phyloP scores from a whole-genome alignment of 2,113 vertebrate species.

The Phaethornis superciliosus region DNA sequence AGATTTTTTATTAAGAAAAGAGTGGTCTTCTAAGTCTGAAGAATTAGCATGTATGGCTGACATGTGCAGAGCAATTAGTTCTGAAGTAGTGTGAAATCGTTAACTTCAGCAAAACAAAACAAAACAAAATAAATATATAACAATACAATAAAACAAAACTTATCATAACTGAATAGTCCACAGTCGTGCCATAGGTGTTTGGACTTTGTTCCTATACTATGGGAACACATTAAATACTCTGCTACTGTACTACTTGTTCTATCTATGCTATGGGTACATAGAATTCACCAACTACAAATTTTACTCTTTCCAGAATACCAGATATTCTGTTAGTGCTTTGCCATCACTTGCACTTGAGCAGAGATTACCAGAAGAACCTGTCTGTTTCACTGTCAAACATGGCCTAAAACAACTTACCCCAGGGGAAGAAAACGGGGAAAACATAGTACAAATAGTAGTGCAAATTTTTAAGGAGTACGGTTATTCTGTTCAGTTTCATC shows the following conservation, averaged over 20 bases:
- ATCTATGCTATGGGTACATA: background rate
- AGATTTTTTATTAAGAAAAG: too few species aligned
- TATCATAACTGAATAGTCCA: background rate
- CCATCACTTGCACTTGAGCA: background rate
- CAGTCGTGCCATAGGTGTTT: background rate
- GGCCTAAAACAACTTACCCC: background rate
- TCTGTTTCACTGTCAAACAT: background rate
- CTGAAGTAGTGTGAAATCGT: conserved; percentile 24
- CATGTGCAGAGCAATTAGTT: conserved; percentile 33
- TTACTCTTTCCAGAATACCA: background rate
- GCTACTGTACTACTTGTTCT: background rate
- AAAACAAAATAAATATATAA: background rate
- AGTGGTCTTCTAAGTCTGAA: too few species aligned
- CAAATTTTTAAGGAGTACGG: background rate
- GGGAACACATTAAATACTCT: background rate
- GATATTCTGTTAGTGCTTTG: background rate
- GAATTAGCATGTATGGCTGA: background rate
- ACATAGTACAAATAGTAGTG: background rate
- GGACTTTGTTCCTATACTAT: background rate
- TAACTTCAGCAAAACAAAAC: conserved; percentile 41
- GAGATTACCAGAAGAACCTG: background rate
- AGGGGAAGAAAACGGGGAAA: background rate
- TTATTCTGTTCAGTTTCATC: background rate
- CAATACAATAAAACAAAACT: accelerated
- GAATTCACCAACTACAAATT: background rate